Percentiles rank a stretch among this genome's conserved stretches.
Evolutionary conservation across 1,140 invertebrate genomes (phyloP).

Genomic region (Platorchestia sp.): DNA sequence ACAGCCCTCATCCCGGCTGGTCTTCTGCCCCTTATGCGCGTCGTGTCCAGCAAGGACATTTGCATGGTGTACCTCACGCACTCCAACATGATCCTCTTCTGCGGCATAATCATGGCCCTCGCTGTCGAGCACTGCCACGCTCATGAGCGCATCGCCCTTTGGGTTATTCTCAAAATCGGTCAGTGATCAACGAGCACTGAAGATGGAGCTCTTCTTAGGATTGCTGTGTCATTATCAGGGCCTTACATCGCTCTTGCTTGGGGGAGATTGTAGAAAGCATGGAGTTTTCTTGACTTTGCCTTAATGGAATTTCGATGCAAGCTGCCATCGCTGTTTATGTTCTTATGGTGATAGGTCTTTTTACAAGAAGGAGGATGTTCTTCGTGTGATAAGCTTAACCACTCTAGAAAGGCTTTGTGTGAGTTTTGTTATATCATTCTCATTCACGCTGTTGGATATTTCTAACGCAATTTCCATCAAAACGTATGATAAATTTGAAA

Average conservation of each 20-base stretch:
- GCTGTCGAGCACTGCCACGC: conserved; percentile 35
- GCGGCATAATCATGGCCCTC: conserved; percentile 42
- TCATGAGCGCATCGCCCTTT: conserved; percentile 30
- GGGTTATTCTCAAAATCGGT: conserved; percentile 33
- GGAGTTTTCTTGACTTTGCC: not conserved
- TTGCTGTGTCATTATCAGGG: not conserved
- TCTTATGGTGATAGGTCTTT: not conserved
- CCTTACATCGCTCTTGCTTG: not conserved
- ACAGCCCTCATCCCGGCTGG: conserved; percentile 73
- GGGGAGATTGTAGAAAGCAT: not conserved
- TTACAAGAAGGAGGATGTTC: not conserved
- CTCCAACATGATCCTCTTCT: conserved; percentile 41
- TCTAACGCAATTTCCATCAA: too few species aligned
- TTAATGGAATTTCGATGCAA: not conserved
- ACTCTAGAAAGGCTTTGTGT: too few species aligned
- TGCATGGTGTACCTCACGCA: conserved; percentile 44
- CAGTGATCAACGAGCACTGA: not conserved
- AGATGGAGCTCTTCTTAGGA: not conserved
- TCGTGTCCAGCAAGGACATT: conserved; percentile 23
- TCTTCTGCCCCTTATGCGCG: conserved; percentile 70
- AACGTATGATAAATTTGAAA: too few species aligned
- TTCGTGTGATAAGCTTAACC: too few species aligned
- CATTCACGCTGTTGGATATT: too few species aligned
- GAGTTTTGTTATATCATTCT: too few species aligned
- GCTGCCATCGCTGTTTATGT: not conserved